Evolutionary conservation across 2,888 invertebrate species (phyloP).

Genomic region (Unio delphinus): DNA sequence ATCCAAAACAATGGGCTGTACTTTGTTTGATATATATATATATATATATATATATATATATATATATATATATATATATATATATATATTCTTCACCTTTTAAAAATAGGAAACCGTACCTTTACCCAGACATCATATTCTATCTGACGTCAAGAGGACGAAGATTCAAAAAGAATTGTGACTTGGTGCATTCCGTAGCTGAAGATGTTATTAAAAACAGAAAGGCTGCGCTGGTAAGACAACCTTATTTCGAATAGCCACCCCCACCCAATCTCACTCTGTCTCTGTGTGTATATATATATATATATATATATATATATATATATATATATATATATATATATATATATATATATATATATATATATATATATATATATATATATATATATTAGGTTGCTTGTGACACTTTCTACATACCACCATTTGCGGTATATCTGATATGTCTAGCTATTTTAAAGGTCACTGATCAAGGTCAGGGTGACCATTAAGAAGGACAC

Average conservation of each 20-base stretch:
- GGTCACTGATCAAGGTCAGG: no score
- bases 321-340: no score
- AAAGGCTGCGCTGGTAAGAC: constrained; percentile 37
- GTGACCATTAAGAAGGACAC: no score
- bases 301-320: constrained; percentile 4
- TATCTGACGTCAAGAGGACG: constrained; percentile 38
- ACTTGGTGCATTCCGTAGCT: constrained; percentile 49
- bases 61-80: no score
- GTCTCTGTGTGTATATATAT: not conserved
- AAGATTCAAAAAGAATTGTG: constrained; percentile 41
- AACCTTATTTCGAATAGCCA: not conserved
- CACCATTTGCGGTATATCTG: no score
- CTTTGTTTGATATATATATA: no score
- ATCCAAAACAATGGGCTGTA: no score
- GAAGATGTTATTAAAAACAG: constrained; percentile 52
- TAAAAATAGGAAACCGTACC: constrained; percentile 22
- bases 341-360: not conserved
- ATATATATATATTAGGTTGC: not conserved
- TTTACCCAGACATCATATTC: constrained; percentile 41
- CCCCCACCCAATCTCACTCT: not conserved
- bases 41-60: no score
- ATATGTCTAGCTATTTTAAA: no score
- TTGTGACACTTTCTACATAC: no score
- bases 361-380: no score
- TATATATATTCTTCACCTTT: no score